A percentile compares a stretch with the other conserved stretches of the same genome.
phyloP scores from a whole-genome alignment of 2,888 invertebrate species.

The Oxycera nigricornis region DNA sequence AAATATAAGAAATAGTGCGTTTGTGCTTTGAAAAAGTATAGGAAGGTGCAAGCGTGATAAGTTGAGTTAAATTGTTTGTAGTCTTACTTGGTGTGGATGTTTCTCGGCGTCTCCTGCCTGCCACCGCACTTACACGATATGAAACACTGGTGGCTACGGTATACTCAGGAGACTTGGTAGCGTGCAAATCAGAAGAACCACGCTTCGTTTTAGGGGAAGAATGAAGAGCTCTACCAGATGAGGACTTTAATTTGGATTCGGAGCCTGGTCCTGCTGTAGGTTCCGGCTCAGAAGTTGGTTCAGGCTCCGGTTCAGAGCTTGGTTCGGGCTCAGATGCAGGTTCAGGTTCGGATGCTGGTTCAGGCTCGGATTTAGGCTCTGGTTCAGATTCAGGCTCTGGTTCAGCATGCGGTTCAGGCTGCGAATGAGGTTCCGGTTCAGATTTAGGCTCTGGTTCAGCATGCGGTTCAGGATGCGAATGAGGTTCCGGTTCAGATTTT shows the following conservation, averaged over 20 bases:
- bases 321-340: constrained; percentile 59
- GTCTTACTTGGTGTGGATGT: constrained; percentile 45
- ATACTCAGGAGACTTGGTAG: constrained; percentile 67
- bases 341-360: constrained; percentile 61
- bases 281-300: constrained; percentile 1
- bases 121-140: constrained; percentile 74
- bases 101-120: constrained; percentile 54
- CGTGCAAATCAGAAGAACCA: constrained; percentile 65
- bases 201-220: constrained; percentile 63
- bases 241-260: constrained; percentile 59
- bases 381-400: constrained; percentile 54
- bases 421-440: constrained; percentile 53
- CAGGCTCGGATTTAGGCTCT: constrained; percentile 60
- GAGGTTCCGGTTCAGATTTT: constrained; percentile 58
- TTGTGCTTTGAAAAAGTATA: constrained; percentile 10
- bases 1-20: constrained; percentile 27
- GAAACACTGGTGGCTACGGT: constrained; percentile 82
- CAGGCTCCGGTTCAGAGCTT: constrained; percentile 43
- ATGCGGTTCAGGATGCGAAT: constrained; percentile 61
- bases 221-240: constrained; percentile 46
- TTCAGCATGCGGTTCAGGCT: constrained; percentile 4
- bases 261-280: constrained; percentile 47
- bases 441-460: constrained; percentile 61
- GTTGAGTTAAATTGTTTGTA: neutral
- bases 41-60: neutral